Conservation (phyloP, 2,888 invertebrate species). For the Cantharis nigra region DNA sequence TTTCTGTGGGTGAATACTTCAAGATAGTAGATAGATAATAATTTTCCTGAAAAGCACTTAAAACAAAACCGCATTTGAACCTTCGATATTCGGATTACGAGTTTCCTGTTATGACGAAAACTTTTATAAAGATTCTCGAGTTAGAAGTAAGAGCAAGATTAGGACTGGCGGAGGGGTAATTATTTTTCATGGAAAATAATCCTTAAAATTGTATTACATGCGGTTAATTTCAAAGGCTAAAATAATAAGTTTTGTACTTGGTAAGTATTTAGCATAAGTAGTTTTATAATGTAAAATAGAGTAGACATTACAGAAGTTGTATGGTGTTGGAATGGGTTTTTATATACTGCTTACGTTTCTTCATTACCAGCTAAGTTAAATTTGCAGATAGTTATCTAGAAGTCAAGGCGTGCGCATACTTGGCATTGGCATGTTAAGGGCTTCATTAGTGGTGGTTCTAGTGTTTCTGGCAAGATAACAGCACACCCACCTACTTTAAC, state of each 20-base stretch:
- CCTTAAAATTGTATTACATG: neutral
- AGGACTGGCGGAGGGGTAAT: neutral
- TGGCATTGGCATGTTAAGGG: slow-evolving; percentile 35
- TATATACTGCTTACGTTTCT: neutral
- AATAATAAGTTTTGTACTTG: neutral
- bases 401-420: slow-evolving; percentile 24
- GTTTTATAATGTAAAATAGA: neutral
- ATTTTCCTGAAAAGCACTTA: neutral
- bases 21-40: neutral
- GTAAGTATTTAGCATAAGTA: neutral
- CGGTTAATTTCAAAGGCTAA: neutral
- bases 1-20: neutral
- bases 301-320: neutral
- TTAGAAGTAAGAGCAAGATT: neutral
- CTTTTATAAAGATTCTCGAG: neutral
- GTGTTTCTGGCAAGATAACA: slow-evolving; percentile 36
- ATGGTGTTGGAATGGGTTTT: neutral
- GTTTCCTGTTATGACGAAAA: neutral
- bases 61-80: neutral
- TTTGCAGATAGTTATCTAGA: slow-evolving; percentile 25
- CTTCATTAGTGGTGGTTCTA: slow-evolving; percentile 35
- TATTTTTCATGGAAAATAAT: neutral
- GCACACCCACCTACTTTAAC: slow-evolving; percentile 32
- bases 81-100: neutral
- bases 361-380: slow-evolving; percentile 9